phyloP scores from a whole-genome alignment of 35 echinoderm and acorn worm genomes.

The Amphiura filiformis region DNA sequence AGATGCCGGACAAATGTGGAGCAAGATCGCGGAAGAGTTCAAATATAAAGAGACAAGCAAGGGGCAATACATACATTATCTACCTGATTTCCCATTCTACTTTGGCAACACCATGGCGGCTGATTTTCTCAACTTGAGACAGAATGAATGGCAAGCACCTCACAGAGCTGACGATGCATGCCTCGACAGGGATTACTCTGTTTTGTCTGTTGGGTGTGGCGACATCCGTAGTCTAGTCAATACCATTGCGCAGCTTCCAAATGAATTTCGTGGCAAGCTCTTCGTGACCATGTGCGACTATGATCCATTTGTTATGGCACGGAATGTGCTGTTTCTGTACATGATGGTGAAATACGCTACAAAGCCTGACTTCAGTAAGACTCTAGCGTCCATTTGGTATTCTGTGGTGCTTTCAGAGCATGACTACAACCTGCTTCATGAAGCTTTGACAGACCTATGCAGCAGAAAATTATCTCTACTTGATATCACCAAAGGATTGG shows the following conservation, averaged over 20 bases:
- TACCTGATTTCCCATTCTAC: slow-evolving; percentile 28
- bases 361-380: not conserved
- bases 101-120: slow-evolving; percentile 57
- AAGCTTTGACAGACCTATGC: slow-evolving; percentile 16
- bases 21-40: not conserved
- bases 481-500: slow-evolving; percentile 2
- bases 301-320: slow-evolving; percentile 63
- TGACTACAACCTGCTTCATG: slow-evolving; percentile 37
- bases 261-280: slow-evolving; percentile 31
- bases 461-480: not conserved
- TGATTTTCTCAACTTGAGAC: slow-evolving; percentile 50
- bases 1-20: not conserved
- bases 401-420: slow-evolving; percentile 20
- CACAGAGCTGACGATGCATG: not conserved
- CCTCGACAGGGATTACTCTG: not conserved
- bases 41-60: not conserved
- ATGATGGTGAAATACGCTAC: slow-evolving; percentile 10
- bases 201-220: slow-evolving; percentile 48
- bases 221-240: slow-evolving; percentile 51
- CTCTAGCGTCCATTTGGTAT: slow-evolving; percentile 47
- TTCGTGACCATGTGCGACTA: slow-evolving; percentile 37
- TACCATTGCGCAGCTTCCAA: slow-evolving; percentile 48
- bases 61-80: not conserved
- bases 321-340: slow-evolving; percentile 46
- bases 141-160: slow-evolving; percentile 32